These are phyloP conservation scores for Scolanthus callimorphus DNA, from an alignment of 92 coral and sea anemone genomes.

Conservation along the genomic window DNA sequence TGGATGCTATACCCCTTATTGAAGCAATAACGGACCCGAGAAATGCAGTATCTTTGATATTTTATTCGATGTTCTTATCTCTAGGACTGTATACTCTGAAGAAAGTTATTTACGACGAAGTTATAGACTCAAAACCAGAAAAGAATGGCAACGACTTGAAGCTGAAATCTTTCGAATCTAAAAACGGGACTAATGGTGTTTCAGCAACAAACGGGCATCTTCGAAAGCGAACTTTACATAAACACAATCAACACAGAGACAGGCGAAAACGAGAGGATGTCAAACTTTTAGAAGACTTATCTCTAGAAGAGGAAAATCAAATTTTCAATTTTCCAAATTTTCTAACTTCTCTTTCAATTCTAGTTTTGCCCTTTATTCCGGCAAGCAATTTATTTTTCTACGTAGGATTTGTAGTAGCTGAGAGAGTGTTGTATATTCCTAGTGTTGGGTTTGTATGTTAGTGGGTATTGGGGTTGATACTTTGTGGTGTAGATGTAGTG, in stretches of 20 bases:
- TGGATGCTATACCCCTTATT: constrained; percentile 84
- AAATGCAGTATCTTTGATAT: constrained; percentile 46
- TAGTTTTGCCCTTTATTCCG: constrained; percentile 78
- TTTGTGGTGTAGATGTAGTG: constrained; percentile 44
- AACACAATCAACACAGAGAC: constrained; percentile 4
- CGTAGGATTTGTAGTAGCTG: constrained; percentile 97
- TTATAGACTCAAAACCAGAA: not conserved
- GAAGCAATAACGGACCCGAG: constrained; percentile 66
- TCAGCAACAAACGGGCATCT: not conserved
- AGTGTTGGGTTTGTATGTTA: constrained; percentile 91
- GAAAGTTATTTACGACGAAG: constrained; percentile 19
- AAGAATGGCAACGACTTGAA: not conserved
- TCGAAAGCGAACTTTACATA: not conserved
- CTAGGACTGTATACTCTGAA: constrained; percentile 43
- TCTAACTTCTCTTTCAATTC: constrained; percentile 62
- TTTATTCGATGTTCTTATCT: constrained; percentile 44
- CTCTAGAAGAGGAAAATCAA: not conserved
- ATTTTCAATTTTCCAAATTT: constrained; percentile 17
- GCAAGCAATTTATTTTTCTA: constrained; percentile 93
- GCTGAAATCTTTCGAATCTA: not conserved
- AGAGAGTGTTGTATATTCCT: constrained; percentile 91
- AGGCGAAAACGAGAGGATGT: not conserved
- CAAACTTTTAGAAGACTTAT: not conserved
- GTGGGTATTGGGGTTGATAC: constrained; percentile 64
- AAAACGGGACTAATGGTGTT: not conserved